Conservation (phyloP, 2,113 vertebrate genomes). For the Gymnogyps californianus region DNA sequence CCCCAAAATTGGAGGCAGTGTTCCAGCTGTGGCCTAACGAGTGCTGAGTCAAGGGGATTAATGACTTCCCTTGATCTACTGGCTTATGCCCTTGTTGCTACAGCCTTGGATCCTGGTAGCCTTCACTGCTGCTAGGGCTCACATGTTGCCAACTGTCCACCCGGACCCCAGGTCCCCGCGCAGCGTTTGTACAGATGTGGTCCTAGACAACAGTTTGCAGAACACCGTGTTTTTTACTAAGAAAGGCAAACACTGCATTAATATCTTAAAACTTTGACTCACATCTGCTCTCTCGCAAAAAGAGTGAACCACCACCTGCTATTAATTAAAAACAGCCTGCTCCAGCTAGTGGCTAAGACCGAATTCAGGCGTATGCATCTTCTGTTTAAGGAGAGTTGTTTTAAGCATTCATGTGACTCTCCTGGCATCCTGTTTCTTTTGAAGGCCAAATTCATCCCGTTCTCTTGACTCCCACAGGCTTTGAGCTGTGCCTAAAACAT, state of each 20-base stretch:
- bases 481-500: neutral
- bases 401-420: neutral
- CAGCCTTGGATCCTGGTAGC: neutral
- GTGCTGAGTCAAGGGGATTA: neutral
- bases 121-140: neutral
- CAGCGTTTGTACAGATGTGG: neutral
- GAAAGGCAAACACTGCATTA: neutral
- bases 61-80: neutral
- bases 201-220: neutral
- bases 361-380: neutral
- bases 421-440: slow-evolving; percentile 2
- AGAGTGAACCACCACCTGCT: neutral
- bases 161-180: fast-evolving
- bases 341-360: neutral
- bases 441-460: slow-evolving; percentile 3
- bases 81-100: neutral
- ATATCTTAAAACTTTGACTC: neutral
- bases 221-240: neutral
- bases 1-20: neutral
- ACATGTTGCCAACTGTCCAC: fast-evolving
- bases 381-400: neutral
- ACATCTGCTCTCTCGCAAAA: neutral
- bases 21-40: neutral
- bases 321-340: neutral
- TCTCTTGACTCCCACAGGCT: slow-evolving; percentile 29